These are phyloP conservation scores for Biston betularia DNA, from an alignment of 2,888 invertebrate genomes.

Conservation along the genomic window DNA sequence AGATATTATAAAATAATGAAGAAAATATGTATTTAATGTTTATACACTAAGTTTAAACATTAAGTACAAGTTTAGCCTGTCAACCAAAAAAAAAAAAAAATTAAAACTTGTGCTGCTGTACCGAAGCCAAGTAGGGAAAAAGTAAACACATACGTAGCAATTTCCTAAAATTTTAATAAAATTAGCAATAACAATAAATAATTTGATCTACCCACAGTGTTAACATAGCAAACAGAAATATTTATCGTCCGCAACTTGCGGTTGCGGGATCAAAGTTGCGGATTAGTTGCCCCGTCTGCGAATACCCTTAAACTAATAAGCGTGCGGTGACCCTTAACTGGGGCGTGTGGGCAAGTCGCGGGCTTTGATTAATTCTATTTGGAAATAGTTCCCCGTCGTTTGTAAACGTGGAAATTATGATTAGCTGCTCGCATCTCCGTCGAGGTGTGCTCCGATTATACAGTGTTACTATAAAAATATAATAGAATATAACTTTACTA, in stretches of 20 bases:
- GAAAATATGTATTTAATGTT: no score
- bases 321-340: conserved; percentile 26
- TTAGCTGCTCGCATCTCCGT: background rate
- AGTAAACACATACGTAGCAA: no score
- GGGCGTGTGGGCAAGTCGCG: conserved; percentile 9
- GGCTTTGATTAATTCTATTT: conserved; percentile 15
- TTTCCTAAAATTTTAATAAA: background rate
- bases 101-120: no score
- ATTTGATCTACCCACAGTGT: conserved; percentile 7
- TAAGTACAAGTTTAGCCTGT: no score
- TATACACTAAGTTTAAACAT: no score
- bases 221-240: conserved; percentile 23
- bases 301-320: conserved; percentile 36
- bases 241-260: conserved; percentile 24
- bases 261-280: conserved; percentile 37
- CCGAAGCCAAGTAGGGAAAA: no score
- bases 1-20: no score
- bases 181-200: background rate
- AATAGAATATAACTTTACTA: no score
- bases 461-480: no score
- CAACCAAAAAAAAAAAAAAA: no score
- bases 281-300: conserved; percentile 30
- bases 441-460: no score
- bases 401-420: background rate
- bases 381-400: conserved; percentile 19